Evolutionary conservation across 2,888 invertebrate species (phyloP).

Genomic region (Hyles lineata): DNA sequence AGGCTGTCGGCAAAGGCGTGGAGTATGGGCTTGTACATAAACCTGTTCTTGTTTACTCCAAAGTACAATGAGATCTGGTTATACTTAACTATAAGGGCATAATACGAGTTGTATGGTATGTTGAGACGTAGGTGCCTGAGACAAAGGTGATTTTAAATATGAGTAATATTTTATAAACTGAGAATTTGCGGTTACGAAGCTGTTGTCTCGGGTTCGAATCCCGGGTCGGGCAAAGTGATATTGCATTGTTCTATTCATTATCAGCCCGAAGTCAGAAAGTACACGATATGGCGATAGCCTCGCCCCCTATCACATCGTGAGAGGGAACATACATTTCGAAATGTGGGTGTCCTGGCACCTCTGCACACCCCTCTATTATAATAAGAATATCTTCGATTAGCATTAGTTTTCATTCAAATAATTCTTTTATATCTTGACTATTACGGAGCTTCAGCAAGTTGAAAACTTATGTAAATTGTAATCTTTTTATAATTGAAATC

Average conservation of each 20-base stretch:
- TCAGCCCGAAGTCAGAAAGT: too few species aligned
- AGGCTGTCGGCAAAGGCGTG: neutral
- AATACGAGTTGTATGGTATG: neutral
- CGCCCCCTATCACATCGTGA: too few species aligned
- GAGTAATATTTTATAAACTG: too few species aligned
- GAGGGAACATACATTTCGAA: too few species aligned
- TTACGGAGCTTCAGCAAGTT: too few species aligned
- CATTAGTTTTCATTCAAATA: neutral
- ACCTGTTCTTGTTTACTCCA: constrained; percentile 63
- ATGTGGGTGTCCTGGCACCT: too few species aligned
- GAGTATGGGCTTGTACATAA: constrained; percentile 48
- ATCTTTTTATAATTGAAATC: neutral
- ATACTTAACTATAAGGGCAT: constrained; percentile 22
- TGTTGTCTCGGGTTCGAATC: too few species aligned
- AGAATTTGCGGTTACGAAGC: too few species aligned
- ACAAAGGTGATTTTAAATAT: neutral
- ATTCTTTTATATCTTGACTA: neutral
- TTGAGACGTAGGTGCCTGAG: neutral
- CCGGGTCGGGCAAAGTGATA: too few species aligned
- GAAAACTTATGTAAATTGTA: neutral
- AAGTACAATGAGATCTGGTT: constrained; percentile 49
- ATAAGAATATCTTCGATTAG: neutral
- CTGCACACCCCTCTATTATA: too few species aligned
- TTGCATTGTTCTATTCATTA: too few species aligned
- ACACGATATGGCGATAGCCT: too few species aligned